phyloP scores from a whole-genome alignment of 2,888 invertebrate species.

The Lordiphosa fenestrarum region DNA sequence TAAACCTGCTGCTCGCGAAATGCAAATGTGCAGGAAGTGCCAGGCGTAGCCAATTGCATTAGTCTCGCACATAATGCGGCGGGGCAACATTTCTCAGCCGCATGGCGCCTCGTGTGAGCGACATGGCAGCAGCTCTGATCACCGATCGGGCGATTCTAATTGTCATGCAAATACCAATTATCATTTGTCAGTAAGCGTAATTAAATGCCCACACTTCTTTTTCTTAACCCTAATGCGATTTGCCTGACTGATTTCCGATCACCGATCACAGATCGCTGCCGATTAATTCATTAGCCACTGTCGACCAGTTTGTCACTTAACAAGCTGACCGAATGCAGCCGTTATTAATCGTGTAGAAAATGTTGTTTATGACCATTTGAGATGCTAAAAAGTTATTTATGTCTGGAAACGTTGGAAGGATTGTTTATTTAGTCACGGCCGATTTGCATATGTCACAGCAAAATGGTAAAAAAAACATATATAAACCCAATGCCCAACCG shows the following conservation, averaged over 20 bases:
- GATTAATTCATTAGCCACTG: constrained; percentile 66
- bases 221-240: constrained; percentile 16
- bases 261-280: constrained; percentile 22
- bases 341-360: constrained; percentile 59
- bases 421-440: constrained; percentile 53
- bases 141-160: constrained; percentile 50
- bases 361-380: constrained; percentile 39
- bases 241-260: constrained; percentile 44
- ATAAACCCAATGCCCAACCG: constrained; percentile 13
- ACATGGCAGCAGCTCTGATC: constrained; percentile 16
- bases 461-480: not conserved
- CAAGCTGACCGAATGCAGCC: constrained; percentile 28
- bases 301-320: constrained; percentile 62
- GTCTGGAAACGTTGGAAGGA: constrained; percentile 35
- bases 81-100: constrained; percentile 63
- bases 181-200: constrained; percentile 68
- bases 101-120: constrained; percentile 50
- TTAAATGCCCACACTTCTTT: constrained; percentile 53
- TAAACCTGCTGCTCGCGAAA: constrained; percentile 34
- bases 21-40: constrained; percentile 67
- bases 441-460: constrained; percentile 67
- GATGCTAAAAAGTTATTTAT: constrained; percentile 45
- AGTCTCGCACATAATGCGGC: constrained; percentile 33
- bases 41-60: constrained; percentile 58
- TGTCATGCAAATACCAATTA: constrained; percentile 71